Evolutionary conservation across 2,888 invertebrate species (phyloP).

Genomic region (Agapostemon virescens): DNA sequence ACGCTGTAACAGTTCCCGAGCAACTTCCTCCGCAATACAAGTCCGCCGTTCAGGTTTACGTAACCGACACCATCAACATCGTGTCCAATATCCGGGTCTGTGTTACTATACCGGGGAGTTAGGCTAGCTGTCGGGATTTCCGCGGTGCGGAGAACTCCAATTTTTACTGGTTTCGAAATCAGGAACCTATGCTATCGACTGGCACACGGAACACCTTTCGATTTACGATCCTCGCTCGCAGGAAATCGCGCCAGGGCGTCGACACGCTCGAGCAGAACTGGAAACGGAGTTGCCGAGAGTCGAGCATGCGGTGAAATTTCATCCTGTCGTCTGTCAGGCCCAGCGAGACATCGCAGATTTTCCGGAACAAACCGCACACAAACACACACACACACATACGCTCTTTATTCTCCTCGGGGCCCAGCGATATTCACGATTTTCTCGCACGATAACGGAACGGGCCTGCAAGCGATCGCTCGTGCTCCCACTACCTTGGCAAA

Average conservation of each 20-base stretch:
- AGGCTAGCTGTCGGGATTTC: conserved; percentile 41
- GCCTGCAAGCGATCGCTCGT: conserved; percentile 59
- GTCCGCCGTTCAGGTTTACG: conserved; percentile 31
- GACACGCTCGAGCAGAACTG: conserved; percentile 30
- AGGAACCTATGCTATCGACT: conserved; percentile 52
- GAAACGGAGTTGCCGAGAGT: conserved; percentile 7
- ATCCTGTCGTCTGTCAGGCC: background rate
- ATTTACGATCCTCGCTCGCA: conserved; percentile 6
- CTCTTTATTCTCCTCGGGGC: conserved; percentile 41
- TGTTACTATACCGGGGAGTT: background rate
- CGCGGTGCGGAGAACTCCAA: conserved; percentile 16
- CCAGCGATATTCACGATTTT: conserved; percentile 49
- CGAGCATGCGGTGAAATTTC: conserved; percentile 34
- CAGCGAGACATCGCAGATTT: conserved; percentile 25
- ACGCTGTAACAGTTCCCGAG: background rate
- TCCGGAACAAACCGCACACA: conserved; percentile 14
- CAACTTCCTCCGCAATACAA: background rate
- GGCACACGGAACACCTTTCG: conserved; percentile 18
- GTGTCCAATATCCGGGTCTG: conserved; percentile 22
- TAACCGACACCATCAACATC: conserved; percentile 32
- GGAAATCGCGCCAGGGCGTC: conserved; percentile 2
- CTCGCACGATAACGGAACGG: conserved; percentile 56
- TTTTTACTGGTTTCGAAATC: conserved; percentile 54
- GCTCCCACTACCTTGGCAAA: conserved; percentile 64
- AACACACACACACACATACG: no score